These are phyloP conservation scores for Pogonomyrmex californicus DNA, from an alignment of 1,140 invertebrate species.

Conservation along the genomic window DNA sequence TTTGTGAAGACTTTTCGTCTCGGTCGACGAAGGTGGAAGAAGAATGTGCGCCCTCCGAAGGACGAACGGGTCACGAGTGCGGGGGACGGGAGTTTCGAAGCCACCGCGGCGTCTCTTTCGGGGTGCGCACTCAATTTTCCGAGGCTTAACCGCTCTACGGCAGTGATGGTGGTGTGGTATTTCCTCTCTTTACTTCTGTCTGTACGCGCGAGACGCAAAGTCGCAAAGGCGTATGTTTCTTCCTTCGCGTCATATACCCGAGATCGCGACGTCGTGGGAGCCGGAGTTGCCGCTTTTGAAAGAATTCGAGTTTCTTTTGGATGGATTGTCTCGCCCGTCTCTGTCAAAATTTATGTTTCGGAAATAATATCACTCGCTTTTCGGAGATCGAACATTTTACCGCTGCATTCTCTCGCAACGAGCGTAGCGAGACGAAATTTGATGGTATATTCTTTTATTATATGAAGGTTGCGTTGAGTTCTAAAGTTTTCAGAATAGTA, in stretches of 20 bases:
- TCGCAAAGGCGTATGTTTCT: slow-evolving; percentile 53
- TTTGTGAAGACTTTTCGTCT: slow-evolving; percentile 58
- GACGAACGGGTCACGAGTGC: slow-evolving; percentile 7
- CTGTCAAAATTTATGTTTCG: slow-evolving; percentile 49
- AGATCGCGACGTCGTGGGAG: slow-evolving; percentile 3
- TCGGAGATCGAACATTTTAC: slow-evolving; percentile 48
- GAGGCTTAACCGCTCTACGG: slow-evolving; percentile 79
- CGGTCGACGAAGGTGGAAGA: background rate
- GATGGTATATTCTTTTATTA: slow-evolving; percentile 2
- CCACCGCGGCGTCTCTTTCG: slow-evolving; percentile 64
- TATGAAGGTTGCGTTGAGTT: background rate
- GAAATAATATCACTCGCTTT: slow-evolving; percentile 56
- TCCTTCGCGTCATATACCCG: slow-evolving; percentile 19
- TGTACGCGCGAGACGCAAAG: slow-evolving; percentile 67
- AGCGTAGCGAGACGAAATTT: slow-evolving; percentile 34
- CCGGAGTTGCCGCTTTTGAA: background rate
- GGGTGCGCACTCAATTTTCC: slow-evolving; percentile 84
- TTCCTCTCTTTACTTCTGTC: slow-evolving; percentile 65
- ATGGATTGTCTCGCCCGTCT: slow-evolving; percentile 30
- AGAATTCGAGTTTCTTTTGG: slow-evolving; percentile 53
- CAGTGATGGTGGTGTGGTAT: slow-evolving; percentile 43
- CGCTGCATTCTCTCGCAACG: background rate
- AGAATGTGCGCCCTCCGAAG: slow-evolving; percentile 27
- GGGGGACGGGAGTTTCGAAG: slow-evolving; percentile 28
- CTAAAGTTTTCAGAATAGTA: background rate